These are phyloP conservation scores for Phrynocephalus versicolor DNA, from an alignment of 2,113 vertebrate species.

Conservation along the genomic window DNA sequence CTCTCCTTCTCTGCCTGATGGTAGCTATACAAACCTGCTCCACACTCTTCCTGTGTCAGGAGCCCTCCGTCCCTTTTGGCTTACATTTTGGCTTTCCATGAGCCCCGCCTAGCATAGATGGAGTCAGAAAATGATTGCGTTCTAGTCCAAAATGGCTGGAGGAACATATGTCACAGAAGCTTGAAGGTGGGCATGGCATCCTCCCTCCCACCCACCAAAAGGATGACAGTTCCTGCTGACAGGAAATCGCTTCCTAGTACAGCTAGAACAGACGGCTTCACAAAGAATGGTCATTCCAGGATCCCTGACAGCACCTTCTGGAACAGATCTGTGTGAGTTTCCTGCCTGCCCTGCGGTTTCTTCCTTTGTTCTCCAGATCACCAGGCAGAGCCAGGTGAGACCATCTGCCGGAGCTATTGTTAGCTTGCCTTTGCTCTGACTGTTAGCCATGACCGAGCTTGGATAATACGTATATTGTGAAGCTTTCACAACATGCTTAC, in stretches of 20 bases:
- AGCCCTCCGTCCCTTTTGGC: too few relatives aligned
- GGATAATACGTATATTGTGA: not conserved
- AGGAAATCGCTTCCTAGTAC: too few relatives aligned
- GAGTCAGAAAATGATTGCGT: too few relatives aligned
- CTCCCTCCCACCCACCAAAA: not conserved
- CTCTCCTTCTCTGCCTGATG: not conserved
- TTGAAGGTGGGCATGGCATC: too few relatives aligned
- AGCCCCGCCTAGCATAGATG: not conserved
- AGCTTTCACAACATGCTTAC: not conserved
- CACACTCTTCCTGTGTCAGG: not conserved
- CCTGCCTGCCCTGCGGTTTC: not conserved
- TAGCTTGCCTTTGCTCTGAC: not conserved
- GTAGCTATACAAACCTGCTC: not conserved
- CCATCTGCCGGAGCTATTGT: not conserved
- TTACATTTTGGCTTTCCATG: not conserved
- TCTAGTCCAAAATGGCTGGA: too few relatives aligned
- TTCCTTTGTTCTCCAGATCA: constrained; percentile 8
- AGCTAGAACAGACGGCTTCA: not conserved
- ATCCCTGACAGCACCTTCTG: not conserved
- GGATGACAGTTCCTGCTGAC: not conserved
- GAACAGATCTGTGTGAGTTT: not conserved
- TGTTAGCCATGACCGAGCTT: not conserved
- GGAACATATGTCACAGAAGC: too few relatives aligned
- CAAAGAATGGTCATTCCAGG: not conserved
- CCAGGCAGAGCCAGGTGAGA: not conserved